phyloP scores from a whole-genome alignment of 2,113 vertebrate species.

The Notarius lentiginosus region DNA sequence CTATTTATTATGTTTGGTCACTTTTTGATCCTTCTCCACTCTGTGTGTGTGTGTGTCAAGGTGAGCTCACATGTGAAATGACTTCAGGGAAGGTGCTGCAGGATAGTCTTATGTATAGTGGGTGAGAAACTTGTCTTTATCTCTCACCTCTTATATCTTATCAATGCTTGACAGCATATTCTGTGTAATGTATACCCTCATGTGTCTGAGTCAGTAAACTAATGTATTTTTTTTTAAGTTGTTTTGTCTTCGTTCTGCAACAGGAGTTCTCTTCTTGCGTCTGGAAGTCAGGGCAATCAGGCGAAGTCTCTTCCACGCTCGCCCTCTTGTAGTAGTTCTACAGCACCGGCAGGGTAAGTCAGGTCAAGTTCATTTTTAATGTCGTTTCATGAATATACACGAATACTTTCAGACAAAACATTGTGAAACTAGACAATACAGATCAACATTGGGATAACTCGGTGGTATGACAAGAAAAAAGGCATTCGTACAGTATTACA shows the following conservation, averaged over 20 bases:
- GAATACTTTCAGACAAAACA: not conserved
- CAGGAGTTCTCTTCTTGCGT: slow-evolving; percentile 85
- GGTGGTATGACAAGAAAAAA: not conserved
- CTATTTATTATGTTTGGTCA: slow-evolving; percentile 3
- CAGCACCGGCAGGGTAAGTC: slow-evolving; percentile 83
- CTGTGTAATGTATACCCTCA: not conserved
- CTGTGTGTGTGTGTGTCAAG: slow-evolving; percentile 52
- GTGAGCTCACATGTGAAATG: slow-evolving; percentile 82
- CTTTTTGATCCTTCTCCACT: not conserved
- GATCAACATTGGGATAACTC: not conserved
- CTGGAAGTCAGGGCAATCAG: slow-evolving; percentile 83
- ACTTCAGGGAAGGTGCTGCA: slow-evolving; percentile 78
- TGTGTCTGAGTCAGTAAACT: not conserved
- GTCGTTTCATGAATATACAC: not conserved
- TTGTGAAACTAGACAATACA: not conserved
- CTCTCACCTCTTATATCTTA: not conserved
- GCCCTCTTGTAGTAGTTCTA: slow-evolving; percentile 82
- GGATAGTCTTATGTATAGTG: slow-evolving; percentile 91
- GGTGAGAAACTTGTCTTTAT: slow-evolving; percentile 72
- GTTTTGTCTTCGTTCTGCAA: slow-evolving; percentile 15
- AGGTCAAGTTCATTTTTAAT: not conserved
- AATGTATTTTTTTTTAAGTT: not conserved
- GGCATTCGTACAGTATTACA: not conserved
- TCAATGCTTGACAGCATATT: not conserved
- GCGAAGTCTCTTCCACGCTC: slow-evolving; percentile 85